Evolutionary conservation across 2,888 invertebrate species (phyloP).

Genomic region (Nemapogon koenigi): DNA sequence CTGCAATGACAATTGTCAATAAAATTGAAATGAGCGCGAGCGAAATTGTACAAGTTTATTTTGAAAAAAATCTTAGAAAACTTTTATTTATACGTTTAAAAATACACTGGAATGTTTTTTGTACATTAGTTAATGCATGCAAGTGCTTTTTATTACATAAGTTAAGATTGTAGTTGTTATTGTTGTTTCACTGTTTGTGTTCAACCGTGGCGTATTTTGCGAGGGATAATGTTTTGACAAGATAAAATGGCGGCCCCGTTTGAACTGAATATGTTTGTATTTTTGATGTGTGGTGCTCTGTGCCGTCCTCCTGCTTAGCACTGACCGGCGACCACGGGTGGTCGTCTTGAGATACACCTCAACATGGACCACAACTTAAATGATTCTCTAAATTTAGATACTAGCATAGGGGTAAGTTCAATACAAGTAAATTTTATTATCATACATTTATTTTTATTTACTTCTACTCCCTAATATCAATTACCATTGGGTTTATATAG

Average conservation of each 20-base stretch:
- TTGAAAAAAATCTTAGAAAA: conserved; percentile 7
- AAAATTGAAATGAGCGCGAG: conserved; percentile 64
- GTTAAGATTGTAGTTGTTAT: conserved; percentile 2
- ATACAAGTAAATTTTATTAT: background rate
- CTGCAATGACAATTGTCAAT: conserved; percentile 27
- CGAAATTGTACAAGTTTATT: conserved; percentile 27
- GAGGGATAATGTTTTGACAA: conserved; percentile 49
- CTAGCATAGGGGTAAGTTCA: conserved; percentile 45
- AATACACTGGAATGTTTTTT: too few species aligned
- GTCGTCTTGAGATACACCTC: conserved; percentile 4
- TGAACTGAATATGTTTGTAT: conserved; percentile 39
- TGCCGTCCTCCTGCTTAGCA: too few species aligned
- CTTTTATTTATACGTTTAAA: background rate
- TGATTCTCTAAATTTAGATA: conserved; percentile 44
- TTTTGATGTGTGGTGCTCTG: conserved; percentile 18
- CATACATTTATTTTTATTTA: conserved; percentile 6
- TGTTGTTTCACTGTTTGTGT: conserved; percentile 35
- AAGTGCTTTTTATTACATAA: too few species aligned
- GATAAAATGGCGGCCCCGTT: conserved; percentile 63
- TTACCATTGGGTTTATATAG: too few species aligned
- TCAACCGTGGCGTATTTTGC: conserved; percentile 49
- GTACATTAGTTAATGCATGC: too few species aligned
- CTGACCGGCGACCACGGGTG: too few species aligned
- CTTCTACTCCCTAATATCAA: conserved; percentile 5
- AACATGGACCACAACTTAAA: conserved; percentile 53